Percentiles rank a stretch among this genome's conserved stretches.
Evolutionary conservation across 2,113 vertebrate genomes (phyloP).

Genomic region (Vireo altiloquus): DNA sequence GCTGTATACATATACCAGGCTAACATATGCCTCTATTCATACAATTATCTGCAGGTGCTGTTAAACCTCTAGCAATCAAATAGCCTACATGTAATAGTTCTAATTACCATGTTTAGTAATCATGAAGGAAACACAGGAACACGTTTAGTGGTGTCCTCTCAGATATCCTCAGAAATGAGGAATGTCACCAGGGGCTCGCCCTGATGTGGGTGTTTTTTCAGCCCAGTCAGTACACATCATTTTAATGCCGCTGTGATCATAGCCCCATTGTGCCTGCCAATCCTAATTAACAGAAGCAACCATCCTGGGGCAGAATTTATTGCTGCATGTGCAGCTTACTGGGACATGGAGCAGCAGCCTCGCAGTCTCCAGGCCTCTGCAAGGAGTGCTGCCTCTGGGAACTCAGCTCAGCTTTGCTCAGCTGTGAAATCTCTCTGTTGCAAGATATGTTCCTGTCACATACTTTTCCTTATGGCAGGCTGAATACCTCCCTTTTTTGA

Average conservation of each 20-base stretch:
- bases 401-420: not conserved
- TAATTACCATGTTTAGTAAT: conserved; percentile 35
- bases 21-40: not conserved
- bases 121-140: conserved; percentile 20
- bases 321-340: conserved; percentile 28
- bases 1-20: not conserved
- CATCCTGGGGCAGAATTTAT: not conserved
- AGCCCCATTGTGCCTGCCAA: not conserved
- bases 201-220: conserved; percentile 25
- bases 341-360: not conserved
- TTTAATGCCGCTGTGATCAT: not conserved
- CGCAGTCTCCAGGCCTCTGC: not conserved
- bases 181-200: conserved; percentile 14
- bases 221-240: conserved; percentile 32
- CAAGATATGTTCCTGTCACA: not conserved
- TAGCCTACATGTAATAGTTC: conserved; percentile 11
- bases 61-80: conserved; percentile 2
- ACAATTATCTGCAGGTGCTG: conserved; percentile 1
- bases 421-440: conserved; percentile 19
- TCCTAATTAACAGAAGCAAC: not conserved
- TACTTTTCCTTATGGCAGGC: not conserved
- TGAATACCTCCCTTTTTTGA: not conserved
- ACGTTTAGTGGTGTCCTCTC: conserved; percentile 24
- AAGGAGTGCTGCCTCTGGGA: conserved; percentile 10
- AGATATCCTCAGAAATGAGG: conserved; percentile 18